Conservation (phyloP, 2,888 invertebrate genomes). For the Acronicta alni region DNA sequence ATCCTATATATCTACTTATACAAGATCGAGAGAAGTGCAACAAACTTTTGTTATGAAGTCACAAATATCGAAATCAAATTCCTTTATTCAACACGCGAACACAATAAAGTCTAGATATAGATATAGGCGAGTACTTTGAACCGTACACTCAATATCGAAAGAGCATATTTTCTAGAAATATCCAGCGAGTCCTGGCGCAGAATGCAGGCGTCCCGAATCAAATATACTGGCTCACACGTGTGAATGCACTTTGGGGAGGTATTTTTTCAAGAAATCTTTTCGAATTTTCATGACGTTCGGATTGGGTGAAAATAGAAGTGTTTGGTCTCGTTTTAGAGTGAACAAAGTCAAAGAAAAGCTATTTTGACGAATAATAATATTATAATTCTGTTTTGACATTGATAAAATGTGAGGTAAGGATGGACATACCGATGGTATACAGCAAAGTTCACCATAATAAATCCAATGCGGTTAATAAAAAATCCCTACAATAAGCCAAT, state of each 20-base stretch:
- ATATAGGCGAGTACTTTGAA: slow-evolving; percentile 8
- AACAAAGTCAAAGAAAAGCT: too few species aligned
- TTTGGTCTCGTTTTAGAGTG: too few species aligned
- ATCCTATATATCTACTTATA: slow-evolving; percentile 9
- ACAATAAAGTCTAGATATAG: slow-evolving; percentile 31
- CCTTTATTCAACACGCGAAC: slow-evolving; percentile 43
- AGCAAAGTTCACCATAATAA: too few species aligned
- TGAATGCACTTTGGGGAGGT: slow-evolving; percentile 33
- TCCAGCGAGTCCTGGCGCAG: slow-evolving; percentile 6
- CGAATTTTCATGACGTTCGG: slow-evolving; percentile 29
- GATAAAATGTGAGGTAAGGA: too few species aligned
- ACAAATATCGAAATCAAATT: slow-evolving; percentile 51
- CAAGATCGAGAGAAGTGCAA: slow-evolving; percentile 15
- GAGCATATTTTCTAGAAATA: slow-evolving; percentile 42
- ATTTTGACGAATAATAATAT: too few species aligned
- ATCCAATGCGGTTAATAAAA: too few species aligned
- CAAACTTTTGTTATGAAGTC: slow-evolving; percentile 27
- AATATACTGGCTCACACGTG: slow-evolving; percentile 44
- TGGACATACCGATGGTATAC: too few species aligned
- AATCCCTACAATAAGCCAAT: too few species aligned
- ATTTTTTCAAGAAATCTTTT: slow-evolving; percentile 34
- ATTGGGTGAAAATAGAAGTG: slow-evolving; percentile 11
- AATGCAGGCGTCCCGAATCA: slow-evolving; percentile 30
- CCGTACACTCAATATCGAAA: slow-evolving; percentile 20
- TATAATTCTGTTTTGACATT: too few species aligned